phyloP scores from a whole-genome alignment of 2,888 invertebrate genomes.

The Drosophila incognita region DNA sequence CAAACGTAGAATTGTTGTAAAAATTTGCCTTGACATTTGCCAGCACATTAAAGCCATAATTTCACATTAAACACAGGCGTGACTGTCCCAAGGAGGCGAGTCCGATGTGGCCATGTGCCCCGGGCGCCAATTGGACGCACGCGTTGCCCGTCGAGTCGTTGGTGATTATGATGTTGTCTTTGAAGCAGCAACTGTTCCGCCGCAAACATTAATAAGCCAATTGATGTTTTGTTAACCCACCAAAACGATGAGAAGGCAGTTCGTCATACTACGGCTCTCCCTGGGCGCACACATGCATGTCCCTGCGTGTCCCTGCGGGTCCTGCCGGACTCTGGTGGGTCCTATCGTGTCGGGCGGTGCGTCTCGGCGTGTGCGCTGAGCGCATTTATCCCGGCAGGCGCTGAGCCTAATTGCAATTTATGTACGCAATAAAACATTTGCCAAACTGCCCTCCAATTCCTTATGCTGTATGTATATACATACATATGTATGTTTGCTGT shows the following conservation, averaged over 20 bases:
- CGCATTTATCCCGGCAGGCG: conserved; percentile 73
- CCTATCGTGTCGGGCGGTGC: conserved; percentile 17
- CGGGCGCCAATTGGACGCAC: conserved; percentile 67
- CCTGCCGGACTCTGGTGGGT: conserved; percentile 14
- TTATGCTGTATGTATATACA: conserved; percentile 8
- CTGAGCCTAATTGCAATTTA: conserved; percentile 77
- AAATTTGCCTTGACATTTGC: conserved; percentile 44
- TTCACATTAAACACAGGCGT: conserved; percentile 77
- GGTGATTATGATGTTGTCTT: conserved; percentile 45
- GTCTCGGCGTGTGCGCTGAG: conserved; percentile 19
- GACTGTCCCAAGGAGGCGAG: conserved; percentile 50
- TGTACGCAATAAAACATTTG: conserved; percentile 79
- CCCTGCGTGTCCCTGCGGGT: conserved; percentile 48
- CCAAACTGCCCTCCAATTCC: conserved; percentile 54
- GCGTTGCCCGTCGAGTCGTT: conserved; percentile 49
- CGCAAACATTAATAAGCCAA: conserved; percentile 77
- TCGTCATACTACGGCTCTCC: conserved; percentile 63
- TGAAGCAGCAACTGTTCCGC: conserved; percentile 15
- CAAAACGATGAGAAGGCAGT: conserved; percentile 44
- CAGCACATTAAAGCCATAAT: conserved; percentile 74
- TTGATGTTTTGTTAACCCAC: conserved; percentile 79
- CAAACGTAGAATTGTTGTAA: conserved; percentile 33
- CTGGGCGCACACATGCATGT: conserved; percentile 64
- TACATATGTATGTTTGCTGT: neutral
- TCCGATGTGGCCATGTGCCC: conserved; percentile 43